Conservation (phyloP, 2,888 invertebrate genomes). For the Ennomos erosarius region DNA sequence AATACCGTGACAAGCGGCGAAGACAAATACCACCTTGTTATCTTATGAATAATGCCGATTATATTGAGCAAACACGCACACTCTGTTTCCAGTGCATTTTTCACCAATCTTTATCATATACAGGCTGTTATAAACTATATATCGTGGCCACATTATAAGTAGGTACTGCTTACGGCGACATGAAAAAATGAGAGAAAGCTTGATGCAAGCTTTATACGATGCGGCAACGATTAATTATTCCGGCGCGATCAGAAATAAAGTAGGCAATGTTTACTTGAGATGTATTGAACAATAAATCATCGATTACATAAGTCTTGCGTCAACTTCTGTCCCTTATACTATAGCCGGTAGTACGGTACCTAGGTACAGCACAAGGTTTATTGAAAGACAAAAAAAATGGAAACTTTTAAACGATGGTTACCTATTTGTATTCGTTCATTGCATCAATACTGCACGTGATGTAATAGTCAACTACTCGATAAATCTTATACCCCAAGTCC, state of each 20-base stretch:
- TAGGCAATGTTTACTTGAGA: slow-evolving; percentile 37
- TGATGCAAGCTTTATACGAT: slow-evolving; percentile 32
- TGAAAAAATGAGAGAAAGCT: slow-evolving; percentile 33
- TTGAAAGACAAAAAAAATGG: slow-evolving; percentile 10
- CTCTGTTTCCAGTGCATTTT: slow-evolving; percentile 76
- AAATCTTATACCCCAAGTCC: slow-evolving; percentile 15
- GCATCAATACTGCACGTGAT: slow-evolving; percentile 21
- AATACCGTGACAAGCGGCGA: slow-evolving; percentile 76
- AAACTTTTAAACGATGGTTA: slow-evolving; percentile 8
- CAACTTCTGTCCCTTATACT: slow-evolving; percentile 32
- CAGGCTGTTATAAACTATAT: slow-evolving; percentile 59
- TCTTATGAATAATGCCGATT: slow-evolving; percentile 85
- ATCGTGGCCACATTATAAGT: slow-evolving; percentile 20
- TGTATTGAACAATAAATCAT: slow-evolving; percentile 40
- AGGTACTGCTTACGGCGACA: slow-evolving; percentile 27
- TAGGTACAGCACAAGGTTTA: slow-evolving; percentile 20
- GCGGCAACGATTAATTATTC: slow-evolving; percentile 36
- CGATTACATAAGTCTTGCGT: slow-evolving; percentile 39
- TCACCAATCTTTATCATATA: slow-evolving; percentile 71
- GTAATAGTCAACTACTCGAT: slow-evolving; percentile 19
- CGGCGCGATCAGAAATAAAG: slow-evolving; percentile 39
- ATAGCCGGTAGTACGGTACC: too few species aligned
- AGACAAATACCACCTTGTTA: slow-evolving; percentile 80
- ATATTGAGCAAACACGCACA: slow-evolving; percentile 79
- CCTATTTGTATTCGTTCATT: slow-evolving; percentile 21